Base-by-base conservation (phyloP, 2,888 invertebrate genomes). In the Nomada fucata region DNA sequence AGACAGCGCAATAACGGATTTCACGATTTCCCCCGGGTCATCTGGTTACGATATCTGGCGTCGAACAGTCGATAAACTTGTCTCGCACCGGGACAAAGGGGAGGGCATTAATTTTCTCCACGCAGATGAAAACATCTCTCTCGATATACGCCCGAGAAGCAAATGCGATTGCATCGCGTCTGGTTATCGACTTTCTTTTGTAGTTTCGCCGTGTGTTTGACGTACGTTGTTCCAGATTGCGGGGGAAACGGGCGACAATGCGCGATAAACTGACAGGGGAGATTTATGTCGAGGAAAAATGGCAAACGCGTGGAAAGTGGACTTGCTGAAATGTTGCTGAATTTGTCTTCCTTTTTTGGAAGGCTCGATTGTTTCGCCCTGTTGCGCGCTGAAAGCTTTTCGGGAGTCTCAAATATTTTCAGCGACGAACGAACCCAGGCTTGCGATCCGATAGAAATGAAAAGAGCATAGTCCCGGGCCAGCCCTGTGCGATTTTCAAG, bases 1-100 rank as follows among this genome's bases (percentile, higher is more conserved):
- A 74, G 85, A 84, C 88, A 84, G 75, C 15, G 84, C 75, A 88
- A 83, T 84, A 86, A 87, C 82, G 84, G 82, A 84, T 88, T 83
- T 76, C 81, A 81, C 78, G 82, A 84, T 86, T 86, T 86, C 88
- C 88, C 87, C 36, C 57, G 77, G 86, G 87, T 73, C 70, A 23
- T 76, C 78, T 57, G 74, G 74, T 74, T 76, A 76, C 73, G 81
- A 79, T 84, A 82, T 86, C 79, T 60, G 60, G 20, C 53, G 47
- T 61, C 47, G 69, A 77, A 60, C 72, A 47, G 53, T 23, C 76
- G 85, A 84, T 81, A 74, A 83, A 76, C 77, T 68, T 29, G 69
- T 68, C 72, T 44, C 23, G 20, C n/a, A 1, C 0, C 11, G 11
- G 47, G 52, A 79, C 72, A 72, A 79, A 68, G 52, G 36, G 36